phyloP scores from a whole-genome alignment of 2,113 vertebrate genomes.

The Clinocottus analis region DNA sequence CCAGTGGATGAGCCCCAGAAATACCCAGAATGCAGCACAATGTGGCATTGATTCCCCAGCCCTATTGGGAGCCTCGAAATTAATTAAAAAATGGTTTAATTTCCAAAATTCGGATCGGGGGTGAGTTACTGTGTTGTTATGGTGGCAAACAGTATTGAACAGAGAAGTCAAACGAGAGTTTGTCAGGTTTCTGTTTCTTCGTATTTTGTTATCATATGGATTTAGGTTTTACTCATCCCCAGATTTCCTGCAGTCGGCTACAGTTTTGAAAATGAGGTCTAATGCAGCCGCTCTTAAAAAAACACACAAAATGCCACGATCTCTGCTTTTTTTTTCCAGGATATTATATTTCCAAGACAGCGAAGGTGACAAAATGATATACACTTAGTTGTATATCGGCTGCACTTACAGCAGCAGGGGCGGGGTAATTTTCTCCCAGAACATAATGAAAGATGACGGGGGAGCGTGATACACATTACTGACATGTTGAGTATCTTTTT shows the following conservation, averaged over 20 bases:
- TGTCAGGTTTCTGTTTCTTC: background rate
- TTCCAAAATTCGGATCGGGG: conserved; percentile 17
- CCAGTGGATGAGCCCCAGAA: conserved; percentile 54
- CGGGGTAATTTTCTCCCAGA: conserved; percentile 44
- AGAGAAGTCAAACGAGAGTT: background rate
- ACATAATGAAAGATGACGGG: conserved; percentile 54
- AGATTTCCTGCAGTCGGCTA: background rate
- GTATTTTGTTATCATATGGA: background rate
- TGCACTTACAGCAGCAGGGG: conserved; percentile 38
- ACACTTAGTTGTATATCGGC: conserved; percentile 25
- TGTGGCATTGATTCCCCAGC: conserved; percentile 33
- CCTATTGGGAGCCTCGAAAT: conserved; percentile 19
- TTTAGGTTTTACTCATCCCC: background rate
- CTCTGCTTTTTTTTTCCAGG: background rate
- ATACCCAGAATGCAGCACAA: conserved; percentile 49
- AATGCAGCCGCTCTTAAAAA: too few species aligned
- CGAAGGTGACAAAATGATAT: conserved; percentile 43
- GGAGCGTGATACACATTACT: conserved; percentile 60
- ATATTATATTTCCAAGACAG: background rate
- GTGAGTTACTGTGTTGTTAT: conserved; percentile 15
- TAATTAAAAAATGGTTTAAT: conserved; percentile 27
- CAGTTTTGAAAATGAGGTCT: conserved; percentile 6
- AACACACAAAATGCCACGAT: background rate
- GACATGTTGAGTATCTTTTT: conserved; percentile 56
- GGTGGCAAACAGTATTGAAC: background rate